These are phyloP conservation scores for Mechanitis mazaeus DNA, from an alignment of 2,888 invertebrate species.

Conservation along the genomic window DNA sequence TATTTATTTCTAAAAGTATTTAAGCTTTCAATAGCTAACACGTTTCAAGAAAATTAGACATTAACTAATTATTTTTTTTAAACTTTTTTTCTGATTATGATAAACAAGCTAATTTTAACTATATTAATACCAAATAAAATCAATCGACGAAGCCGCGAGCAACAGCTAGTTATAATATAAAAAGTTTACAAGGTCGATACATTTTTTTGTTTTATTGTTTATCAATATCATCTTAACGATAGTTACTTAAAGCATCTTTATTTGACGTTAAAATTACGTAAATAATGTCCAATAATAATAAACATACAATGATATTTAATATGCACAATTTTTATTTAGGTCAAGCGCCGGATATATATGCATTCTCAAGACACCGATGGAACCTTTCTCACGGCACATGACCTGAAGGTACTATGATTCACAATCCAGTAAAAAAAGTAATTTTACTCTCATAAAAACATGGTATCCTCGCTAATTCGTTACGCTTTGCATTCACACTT, in stretches of 20 bases:
- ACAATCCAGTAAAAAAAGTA: constrained; percentile 30
- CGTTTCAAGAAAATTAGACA: no score
- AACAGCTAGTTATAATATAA: no score
- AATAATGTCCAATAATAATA: constrained; percentile 15
- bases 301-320: constrained; percentile 24
- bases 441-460: constrained; percentile 24
- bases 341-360: constrained; percentile 45
- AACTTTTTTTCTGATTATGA: no score
- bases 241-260: constrained; percentile 14
- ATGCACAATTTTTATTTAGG: constrained; percentile 34
- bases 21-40: background rate
- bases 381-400: constrained; percentile 42
- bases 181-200: no score
- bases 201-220: no score
- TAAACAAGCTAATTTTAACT: no score
- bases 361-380: constrained; percentile 43
- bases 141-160: no score
- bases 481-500: constrained; percentile 23
- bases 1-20: background rate
- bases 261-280: constrained; percentile 8
- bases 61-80: no score
- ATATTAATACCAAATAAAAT: no score
- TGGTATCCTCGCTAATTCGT: constrained; percentile 23
- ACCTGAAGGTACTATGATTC: constrained; percentile 39
- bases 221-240: background rate